Base-by-base conservation (phyloP, 2,797 vertebrate genomes). In the Ceryle rudis region DNA sequence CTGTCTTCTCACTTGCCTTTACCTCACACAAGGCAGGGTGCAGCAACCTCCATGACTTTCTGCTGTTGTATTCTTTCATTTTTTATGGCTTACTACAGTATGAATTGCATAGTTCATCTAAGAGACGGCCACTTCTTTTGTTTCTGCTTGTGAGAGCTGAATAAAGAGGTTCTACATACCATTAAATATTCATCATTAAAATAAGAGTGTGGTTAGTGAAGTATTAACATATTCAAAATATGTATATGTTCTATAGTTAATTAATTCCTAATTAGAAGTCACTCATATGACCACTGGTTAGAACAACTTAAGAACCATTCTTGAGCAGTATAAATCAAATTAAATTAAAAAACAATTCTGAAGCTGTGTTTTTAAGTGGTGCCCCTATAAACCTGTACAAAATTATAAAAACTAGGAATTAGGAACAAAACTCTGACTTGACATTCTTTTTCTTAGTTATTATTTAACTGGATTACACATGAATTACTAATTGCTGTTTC, bases 401-500 rank as follows among this genome's bases (percentile, higher is more conserved):
- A 97, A 96, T 78, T 90, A 96, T 87, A 88, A 81, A 97, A 97
- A 81, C 67, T 37, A 83, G 69, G 91, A 97, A 93, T 96, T 97
- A 96, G 65, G 81, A 97, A 97, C 26, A 97, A 95, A 97, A 96
- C 89, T 97, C 82, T 96, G 87, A 96, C 80, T 94, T 82, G 72
- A 95, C 94, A 92, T 75, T 84, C 79, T 93, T 97, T 95, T 95
- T 90, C 83, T 94, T 95, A 96, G 93, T 97, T 97, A 97, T 91
- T 97, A 93, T 96, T 93, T 97, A 97, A 98, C 75, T 77, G 58
- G 81, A 97, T 97, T 98, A 97, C 93, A 95, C 83, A 97, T 95
- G 96, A 96, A 96, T 97, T 96, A 94, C 94, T 98, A 98, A 98
- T 98, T 97, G 95, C 86, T 97, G 81, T 90, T 96, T 97, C 94